Evolutionary conservation across 2,888 invertebrate species (phyloP), one percentile per base, ranked within the genome.

Genomic region (Ornithoptera priamus): DNA sequence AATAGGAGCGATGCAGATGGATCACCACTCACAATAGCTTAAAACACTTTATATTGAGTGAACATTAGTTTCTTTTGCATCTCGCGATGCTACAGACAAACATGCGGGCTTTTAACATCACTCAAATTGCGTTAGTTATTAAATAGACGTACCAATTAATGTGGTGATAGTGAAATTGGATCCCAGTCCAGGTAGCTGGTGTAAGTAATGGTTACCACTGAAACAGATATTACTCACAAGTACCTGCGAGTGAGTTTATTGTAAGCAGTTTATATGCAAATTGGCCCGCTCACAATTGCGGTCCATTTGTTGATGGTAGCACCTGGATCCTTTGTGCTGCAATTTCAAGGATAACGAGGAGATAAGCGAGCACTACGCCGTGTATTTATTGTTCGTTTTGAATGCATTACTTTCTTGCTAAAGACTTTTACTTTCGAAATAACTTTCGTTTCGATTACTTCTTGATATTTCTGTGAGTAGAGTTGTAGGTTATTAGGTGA

Each of bases 221-320:
- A 50, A 50, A 50, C 7, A 50, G 50, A 30, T 61, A 50, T 53
- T 60, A 63, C 53, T 60, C 53, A 18, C 39, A 24, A 56, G 22
- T 36, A 65, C 57, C 57, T 62, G 46, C 17, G 42, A 42, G 42
- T 46, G 46, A 66, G 59, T 66, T 59, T 66, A 66, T 57, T 57
- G 65, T 65, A 39, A 65, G 57, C 65, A 39, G 65, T 65, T 57
- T 57, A 65, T 65, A 65, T 65, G 57, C 57, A 65, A 65, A 65
- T 65, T 30, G 30, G 63, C 10, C 10, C 42, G 62, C 57, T 57
- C 57, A 57, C 56, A 57, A 15, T 20, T 18, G 12, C 39, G 57
- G 36, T 39, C 65, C 57, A 39, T 63, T 63, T 56, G 65, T 56
- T 65, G 20, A 20, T 22, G 15, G 65, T 57, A 57, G 57, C 36